Conservation (phyloP, 2,113 vertebrate species). For the Pteronura brasiliensis region DNA sequence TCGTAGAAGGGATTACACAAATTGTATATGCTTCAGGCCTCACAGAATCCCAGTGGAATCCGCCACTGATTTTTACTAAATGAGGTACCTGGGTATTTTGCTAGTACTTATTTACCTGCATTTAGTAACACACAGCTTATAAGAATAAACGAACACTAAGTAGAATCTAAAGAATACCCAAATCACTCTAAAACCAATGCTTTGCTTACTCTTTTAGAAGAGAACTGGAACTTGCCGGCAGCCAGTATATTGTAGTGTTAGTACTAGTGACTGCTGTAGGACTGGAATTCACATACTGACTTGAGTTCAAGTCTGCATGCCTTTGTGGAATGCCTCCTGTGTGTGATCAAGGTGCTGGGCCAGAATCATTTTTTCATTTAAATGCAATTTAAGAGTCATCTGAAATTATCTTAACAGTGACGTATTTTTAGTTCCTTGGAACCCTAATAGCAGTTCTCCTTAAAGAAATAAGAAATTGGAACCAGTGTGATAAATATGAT, state of each 20-base stretch:
- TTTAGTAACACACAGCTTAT: constrained; percentile 16
- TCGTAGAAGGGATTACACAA: background rate
- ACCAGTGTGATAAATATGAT: constrained; percentile 40
- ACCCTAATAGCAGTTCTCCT: constrained; percentile 33
- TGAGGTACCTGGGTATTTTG: background rate
- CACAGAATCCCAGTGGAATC: background rate
- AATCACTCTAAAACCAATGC: background rate
- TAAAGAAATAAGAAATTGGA: constrained; percentile 39
- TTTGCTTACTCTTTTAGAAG: background rate
- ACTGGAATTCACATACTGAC: background rate
- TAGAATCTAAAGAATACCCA: background rate
- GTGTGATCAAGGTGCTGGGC: background rate
- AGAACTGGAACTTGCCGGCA: background rate
- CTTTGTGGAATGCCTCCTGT: background rate
- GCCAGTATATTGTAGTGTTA: background rate
- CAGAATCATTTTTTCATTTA: constrained; percentile 7
- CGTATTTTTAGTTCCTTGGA: constrained; percentile 42
- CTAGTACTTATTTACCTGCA: background rate
- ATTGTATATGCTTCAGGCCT: background rate
- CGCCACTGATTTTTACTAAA: background rate
- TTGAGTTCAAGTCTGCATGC: background rate
- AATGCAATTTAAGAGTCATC: constrained; percentile 47
- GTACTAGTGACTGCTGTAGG: background rate
- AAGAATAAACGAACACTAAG: background rate
- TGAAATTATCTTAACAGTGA: constrained; percentile 27